Percentiles rank a stretch among this genome's conserved stretches.
Evolutionary conservation across 1,140 invertebrate species (phyloP).

Genomic region (Trachymyrmex septentrionalis): DNA sequence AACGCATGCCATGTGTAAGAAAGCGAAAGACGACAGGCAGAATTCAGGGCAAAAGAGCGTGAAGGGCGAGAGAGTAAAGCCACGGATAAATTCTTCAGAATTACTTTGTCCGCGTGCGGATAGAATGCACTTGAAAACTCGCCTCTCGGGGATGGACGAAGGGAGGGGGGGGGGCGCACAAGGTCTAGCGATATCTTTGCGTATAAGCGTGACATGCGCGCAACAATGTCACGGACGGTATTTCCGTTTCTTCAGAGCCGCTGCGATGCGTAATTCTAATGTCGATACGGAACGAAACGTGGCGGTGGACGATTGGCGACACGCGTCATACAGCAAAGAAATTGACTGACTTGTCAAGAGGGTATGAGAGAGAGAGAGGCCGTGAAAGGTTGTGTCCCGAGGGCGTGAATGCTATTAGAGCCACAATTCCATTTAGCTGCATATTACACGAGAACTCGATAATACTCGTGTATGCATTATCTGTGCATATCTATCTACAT

Average conservation of each 20-base stretch:
- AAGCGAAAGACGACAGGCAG: constrained; percentile 8
- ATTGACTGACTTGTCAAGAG: constrained; percentile 19
- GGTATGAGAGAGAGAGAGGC: constrained; percentile 31
- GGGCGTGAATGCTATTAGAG: constrained; percentile 66
- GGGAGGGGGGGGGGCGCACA: too few relatives aligned
- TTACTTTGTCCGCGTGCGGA: constrained; percentile 23
- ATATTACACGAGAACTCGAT: not conserved
- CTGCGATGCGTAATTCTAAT: constrained; percentile 76
- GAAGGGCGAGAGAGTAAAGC: constrained; percentile 20
- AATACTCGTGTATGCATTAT: not conserved
- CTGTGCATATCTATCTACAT: not conserved
- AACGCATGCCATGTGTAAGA: not conserved
- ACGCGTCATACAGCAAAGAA: constrained; percentile 32
- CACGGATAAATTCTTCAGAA: constrained; percentile 43
- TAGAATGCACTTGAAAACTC: constrained; percentile 20
- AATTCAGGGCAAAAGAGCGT: constrained; percentile 33
- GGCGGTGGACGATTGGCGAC: constrained; percentile 3
- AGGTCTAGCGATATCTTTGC: constrained; percentile 72
- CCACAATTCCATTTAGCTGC: constrained; percentile 3
- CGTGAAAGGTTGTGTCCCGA: constrained; percentile 66
- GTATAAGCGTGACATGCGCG: constrained; percentile 69
- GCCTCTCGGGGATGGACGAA: not conserved
- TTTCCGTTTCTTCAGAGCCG: constrained; percentile 75
- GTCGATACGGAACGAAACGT: constrained; percentile 76
- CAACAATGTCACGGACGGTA: constrained; percentile 83